These are phyloP conservation scores for Phyto melanocephala DNA, from an alignment of 2,888 invertebrate species.

Conservation along the genomic window DNA sequence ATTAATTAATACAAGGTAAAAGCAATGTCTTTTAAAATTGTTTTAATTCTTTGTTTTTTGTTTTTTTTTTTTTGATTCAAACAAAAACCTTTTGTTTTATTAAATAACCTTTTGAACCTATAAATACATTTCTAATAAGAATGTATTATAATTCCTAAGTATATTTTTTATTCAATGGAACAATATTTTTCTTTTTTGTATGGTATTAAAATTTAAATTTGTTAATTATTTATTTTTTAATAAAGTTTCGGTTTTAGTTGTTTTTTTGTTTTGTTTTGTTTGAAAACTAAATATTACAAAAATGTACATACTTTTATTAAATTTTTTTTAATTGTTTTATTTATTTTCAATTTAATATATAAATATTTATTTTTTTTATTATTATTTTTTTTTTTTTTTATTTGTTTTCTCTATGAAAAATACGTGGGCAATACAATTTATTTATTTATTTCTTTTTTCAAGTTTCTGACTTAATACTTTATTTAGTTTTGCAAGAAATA, in stretches of 20 bases:
- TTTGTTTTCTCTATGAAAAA: slow-evolving; percentile 15
- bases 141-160: slow-evolving; percentile 3
- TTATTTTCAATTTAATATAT: slow-evolving; percentile 29
- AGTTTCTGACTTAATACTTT: not conserved
- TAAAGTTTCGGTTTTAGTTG: not conserved
- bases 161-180: slow-evolving; percentile 48
- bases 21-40: slow-evolving; percentile 18
- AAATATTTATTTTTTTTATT: slow-evolving; percentile 1
- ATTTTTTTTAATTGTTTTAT: slow-evolving; percentile 38
- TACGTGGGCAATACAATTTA: slow-evolving; percentile 20
- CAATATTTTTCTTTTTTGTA: slow-evolving; percentile 47
- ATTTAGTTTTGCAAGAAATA: not conserved
- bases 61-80: slow-evolving; percentile 3
- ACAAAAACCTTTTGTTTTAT: slow-evolving; percentile 9
- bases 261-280: slow-evolving; percentile 8
- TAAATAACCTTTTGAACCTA: slow-evolving; percentile 31
- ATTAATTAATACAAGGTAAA: slow-evolving; percentile 35
- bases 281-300: slow-evolving; percentile 50
- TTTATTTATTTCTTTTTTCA: not conserved
- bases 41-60: not conserved
- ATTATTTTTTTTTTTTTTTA: not conserved
- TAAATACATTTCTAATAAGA: slow-evolving; percentile 42
- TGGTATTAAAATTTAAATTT: slow-evolving; percentile 18
- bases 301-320: slow-evolving; percentile 36
- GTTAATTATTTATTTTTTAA: not conserved